These are phyloP conservation scores for Cydia splendana DNA, from an alignment of 1,140 invertebrate species.

Conservation along the genomic window DNA sequence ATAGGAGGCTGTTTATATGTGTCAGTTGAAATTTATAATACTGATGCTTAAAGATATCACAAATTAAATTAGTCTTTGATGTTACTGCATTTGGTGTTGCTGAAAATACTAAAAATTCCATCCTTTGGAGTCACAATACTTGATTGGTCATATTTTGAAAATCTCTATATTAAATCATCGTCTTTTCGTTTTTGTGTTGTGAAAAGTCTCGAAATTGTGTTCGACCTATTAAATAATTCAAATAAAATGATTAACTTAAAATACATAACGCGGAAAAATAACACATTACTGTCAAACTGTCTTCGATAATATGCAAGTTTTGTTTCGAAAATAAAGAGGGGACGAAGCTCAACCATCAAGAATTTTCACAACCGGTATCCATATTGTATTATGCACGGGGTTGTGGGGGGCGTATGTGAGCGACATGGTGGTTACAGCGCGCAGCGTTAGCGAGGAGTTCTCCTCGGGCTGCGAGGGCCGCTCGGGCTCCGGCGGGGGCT, in stretches of 20 bases:
- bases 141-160: neutral
- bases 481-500: slow-evolving; percentile 72
- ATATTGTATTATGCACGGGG: slow-evolving; percentile 41
- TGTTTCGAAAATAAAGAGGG: neutral
- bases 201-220: neutral
- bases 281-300: too few species aligned
- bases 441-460: slow-evolving; percentile 77
- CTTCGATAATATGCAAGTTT: neutral
- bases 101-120: neutral
- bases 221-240: neutral
- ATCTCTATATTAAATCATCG: neutral
- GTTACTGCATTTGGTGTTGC: neutral
- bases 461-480: slow-evolving; percentile 76
- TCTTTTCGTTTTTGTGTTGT: slow-evolving; percentile 4
- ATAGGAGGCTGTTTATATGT: too few species aligned
- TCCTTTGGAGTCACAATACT: neutral
- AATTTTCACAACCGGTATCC: slow-evolving; percentile 21
- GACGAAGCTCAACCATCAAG: neutral
- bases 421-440: slow-evolving; percentile 69
- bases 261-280: neutral
- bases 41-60: neutral
- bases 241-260: neutral
- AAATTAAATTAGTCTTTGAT: neutral
- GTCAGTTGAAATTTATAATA: neutral
- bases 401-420: slow-evolving; percentile 58